phyloP scores from a whole-genome alignment of 2,797 vertebrate species.

The Apogon hyalosoma region DNA sequence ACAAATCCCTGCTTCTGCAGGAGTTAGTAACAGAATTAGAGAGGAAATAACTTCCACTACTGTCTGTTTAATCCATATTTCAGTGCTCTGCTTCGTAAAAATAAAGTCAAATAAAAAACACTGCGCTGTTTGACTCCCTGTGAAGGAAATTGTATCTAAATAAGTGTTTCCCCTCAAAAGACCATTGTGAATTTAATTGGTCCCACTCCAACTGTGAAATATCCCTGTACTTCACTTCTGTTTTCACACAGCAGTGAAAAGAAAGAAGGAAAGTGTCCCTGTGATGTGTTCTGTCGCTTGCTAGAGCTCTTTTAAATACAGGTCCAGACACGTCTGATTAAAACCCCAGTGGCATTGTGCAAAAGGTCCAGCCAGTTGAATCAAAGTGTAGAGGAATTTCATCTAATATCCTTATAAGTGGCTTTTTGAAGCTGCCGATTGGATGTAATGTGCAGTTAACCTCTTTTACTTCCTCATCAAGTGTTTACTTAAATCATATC shows the following conservation, averaged over 20 bases:
- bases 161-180: slow-evolving; percentile 41
- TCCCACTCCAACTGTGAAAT: slow-evolving; percentile 25
- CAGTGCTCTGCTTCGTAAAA: slow-evolving; percentile 8
- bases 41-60: slow-evolving; percentile 39
- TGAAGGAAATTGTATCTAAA: slow-evolving; percentile 60
- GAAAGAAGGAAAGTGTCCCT: background rate
- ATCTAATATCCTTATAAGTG: slow-evolving; percentile 41
- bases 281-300: slow-evolving; percentile 10
- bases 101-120: slow-evolving; percentile 11
- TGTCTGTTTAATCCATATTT: slow-evolving; percentile 45
- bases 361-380: slow-evolving; percentile 36
- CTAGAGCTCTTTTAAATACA: slow-evolving; percentile 16
- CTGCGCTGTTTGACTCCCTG: slow-evolving; percentile 45
- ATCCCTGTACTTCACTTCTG: slow-evolving; percentile 10
- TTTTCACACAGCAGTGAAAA: background rate
- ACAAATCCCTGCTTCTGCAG: slow-evolving; percentile 10
- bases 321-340: slow-evolving; percentile 31
- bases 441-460: slow-evolving; percentile 31
- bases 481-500: slow-evolving; percentile 33
- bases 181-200: slow-evolving; percentile 67
- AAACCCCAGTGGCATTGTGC: background rate
- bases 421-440: slow-evolving; percentile 20
- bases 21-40: slow-evolving; percentile 5
- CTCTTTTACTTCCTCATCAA: slow-evolving; percentile 31
- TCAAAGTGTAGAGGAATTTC: slow-evolving; percentile 41